phyloP scores from a whole-genome alignment of 2,888 invertebrate genomes.

The Troides aeacus region DNA sequence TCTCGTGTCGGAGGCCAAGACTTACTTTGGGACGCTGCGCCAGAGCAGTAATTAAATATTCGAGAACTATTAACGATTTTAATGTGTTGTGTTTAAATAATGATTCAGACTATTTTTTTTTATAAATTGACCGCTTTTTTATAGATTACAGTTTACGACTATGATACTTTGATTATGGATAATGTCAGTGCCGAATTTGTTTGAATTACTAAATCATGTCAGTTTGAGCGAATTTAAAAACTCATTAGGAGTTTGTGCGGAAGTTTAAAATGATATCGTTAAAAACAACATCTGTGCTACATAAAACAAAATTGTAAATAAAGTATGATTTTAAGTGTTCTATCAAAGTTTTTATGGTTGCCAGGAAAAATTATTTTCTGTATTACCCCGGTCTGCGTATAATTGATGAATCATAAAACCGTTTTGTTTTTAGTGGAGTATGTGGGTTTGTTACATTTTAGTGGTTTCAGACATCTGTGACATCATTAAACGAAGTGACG shows the following conservation, averaged over 20 bases:
- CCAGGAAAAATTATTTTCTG: constrained; percentile 1
- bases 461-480: background rate
- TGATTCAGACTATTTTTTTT: too few species aligned
- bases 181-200: background rate
- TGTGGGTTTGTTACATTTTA: constrained; percentile 11
- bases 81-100: too few species aligned
- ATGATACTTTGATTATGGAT: background rate
- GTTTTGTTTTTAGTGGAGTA: constrained; percentile 11
- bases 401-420: constrained; percentile 7
- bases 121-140: too few species aligned
- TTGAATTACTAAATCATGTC: background rate
- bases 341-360: background rate
- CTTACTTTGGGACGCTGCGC: too few species aligned
- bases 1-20: too few species aligned
- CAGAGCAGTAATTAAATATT: too few species aligned
- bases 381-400: constrained; percentile 11
- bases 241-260: background rate
- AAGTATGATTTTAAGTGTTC: background rate
- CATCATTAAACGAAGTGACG: constrained; percentile 12
- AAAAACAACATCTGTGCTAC: background rate
- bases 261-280: background rate
- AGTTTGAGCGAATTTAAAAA: background rate
- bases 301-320: constrained; percentile 5
- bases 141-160: too few species aligned
- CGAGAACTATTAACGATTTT: too few species aligned